These are phyloP conservation scores for Elysia crispata DNA, from an alignment of 2,888 invertebrate genomes.

Conservation along the genomic window DNA sequence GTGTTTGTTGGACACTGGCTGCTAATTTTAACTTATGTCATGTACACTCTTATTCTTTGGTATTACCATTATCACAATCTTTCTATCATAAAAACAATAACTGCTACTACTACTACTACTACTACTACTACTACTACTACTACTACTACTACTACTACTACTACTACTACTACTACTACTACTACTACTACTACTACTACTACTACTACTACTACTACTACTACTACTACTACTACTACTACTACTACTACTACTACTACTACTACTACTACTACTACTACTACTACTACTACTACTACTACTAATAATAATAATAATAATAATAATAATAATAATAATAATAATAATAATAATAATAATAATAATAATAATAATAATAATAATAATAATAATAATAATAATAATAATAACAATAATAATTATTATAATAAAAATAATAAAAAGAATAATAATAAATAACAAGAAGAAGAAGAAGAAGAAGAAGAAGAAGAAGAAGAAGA, in stretches of 20 bases:
- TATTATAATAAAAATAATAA: too few species aligned
- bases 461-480: too few species aligned
- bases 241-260: constrained; percentile 26
- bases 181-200: constrained; percentile 27
- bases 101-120: constrained; percentile 23
- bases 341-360: neutral
- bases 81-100: too few species aligned
- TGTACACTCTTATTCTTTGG: too few species aligned
- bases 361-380: too few species aligned
- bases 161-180: constrained; percentile 26
- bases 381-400: too few species aligned
- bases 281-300: constrained; percentile 30
- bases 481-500: too few species aligned
- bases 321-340: constrained; percentile 6
- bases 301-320: constrained; percentile 1
- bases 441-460: too few species aligned
- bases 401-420: too few species aligned
- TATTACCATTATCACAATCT: too few species aligned
- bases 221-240: constrained; percentile 28
- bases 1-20: too few species aligned
- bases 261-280: constrained; percentile 29
- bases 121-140: constrained; percentile 27
- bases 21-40: too few species aligned
- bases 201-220: constrained; percentile 20
- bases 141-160: constrained; percentile 1